Evolutionary conservation across 2,797 vertebrate genomes (phyloP), one percentile per base, ranked within the genome.

Genomic region (Melanotaenia boesemani): DNA sequence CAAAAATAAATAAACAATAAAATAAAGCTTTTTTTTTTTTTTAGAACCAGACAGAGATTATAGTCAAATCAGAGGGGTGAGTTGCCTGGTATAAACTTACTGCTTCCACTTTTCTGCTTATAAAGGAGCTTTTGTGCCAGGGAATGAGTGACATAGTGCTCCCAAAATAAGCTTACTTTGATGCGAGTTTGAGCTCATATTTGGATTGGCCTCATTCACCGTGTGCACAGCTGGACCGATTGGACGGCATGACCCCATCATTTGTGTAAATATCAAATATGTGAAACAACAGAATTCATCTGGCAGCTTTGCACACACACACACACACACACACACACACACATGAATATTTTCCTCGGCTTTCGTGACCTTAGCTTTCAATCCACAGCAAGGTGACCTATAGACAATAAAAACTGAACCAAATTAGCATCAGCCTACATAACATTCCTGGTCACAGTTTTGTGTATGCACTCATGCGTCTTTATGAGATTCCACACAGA

Each of bases 191-290:
- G 85, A 52, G 37, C 79, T 84, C 71, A 66, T 75, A 84, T 92
- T 91, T 88, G 91, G 81, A 87, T 89, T 89, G 89, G 88, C 88
- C 86, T 88, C 86, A 73, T 87, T 90, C 77, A 85, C 54, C 34
- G 80, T 92, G 85, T 91, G 88, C 90, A 92, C 91, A 93, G 91
- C 92, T 91, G 92, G 89, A 86, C 70, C 13, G 61, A 58, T 83
- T 90, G 90, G 86, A 86, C 82, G 50, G 85, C 67, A 57, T 73
- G 74, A 86, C 74, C 79, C 77, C 79, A 70, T 86, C 70, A 73
- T 88, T 88, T 88, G 88, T 86, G 89, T 91, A 89, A 91, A 92
- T 86, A 90, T 85, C 68, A 71, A 71, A 69, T 70, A 62, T 65
- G 80, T 77, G 55, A 79, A 76, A 72, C 69, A 75, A 67, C 70